These are phyloP conservation scores for Beroe ovata DNA, from an alignment of 37 sponge, comb jelly and placozoan genomes.

Conservation along the genomic window DNA sequence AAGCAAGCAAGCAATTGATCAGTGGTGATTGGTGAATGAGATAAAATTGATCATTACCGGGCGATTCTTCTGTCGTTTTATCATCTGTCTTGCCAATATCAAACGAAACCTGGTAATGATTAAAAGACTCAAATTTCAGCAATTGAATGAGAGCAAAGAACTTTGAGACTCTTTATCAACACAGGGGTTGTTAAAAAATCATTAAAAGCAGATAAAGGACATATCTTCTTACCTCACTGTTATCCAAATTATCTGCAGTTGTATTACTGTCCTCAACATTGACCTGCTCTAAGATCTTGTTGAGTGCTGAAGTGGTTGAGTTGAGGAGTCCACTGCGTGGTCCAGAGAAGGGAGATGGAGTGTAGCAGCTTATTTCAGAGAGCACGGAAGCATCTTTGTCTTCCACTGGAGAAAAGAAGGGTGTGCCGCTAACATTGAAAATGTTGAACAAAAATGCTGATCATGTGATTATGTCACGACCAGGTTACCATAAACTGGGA, in stretches of 20 bases:
- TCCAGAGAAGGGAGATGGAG: neutral
- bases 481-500: neutral
- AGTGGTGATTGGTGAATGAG: no score
- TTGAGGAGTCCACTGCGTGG: neutral
- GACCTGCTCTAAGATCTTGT: conserved; percentile 1
- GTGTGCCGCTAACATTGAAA: no score
- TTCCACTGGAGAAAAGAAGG: neutral
- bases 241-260: no score
- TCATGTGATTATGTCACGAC: neutral
- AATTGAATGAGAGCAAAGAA: no score
- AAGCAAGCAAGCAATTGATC: no score
- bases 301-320: conserved; percentile 17
- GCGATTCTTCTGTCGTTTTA: neutral
- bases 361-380: neutral
- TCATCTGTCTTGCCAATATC: neutral
- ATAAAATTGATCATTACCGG: no score
- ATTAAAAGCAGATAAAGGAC: no score
- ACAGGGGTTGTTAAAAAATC: neutral
- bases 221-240: conserved; percentile 52
- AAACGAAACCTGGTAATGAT: no score
- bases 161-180: neutral
- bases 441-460: no score
- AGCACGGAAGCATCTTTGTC: neutral
- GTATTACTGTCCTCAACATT: neutral
- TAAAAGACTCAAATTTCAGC: no score